Conservation (phyloP, 1,140 invertebrate genomes). For the Neomicropteryx cornuta region DNA sequence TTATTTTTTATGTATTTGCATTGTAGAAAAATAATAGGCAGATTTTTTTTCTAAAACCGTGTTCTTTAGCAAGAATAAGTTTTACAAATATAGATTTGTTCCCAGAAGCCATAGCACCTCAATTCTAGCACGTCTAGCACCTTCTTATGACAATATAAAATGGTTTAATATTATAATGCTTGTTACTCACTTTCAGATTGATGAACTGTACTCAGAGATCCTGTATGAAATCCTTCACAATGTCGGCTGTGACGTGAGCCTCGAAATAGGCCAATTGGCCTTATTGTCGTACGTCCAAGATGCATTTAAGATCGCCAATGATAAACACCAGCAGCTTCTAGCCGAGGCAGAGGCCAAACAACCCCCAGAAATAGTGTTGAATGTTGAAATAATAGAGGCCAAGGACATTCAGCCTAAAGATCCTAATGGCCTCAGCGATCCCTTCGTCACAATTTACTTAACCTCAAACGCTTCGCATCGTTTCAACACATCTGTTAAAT, state of each 20-base stretch:
- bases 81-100: too few relatives aligned
- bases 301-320: constrained; percentile 73
- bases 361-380: constrained; percentile 84
- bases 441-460: constrained; percentile 79
- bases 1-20: too few relatives aligned
- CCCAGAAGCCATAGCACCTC: too few relatives aligned
- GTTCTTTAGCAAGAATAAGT: too few relatives aligned
- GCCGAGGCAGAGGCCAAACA: constrained; percentile 61
- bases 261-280: constrained; percentile 53
- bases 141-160: background rate
- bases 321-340: constrained; percentile 57
- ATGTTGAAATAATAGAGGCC: constrained; percentile 88
- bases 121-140: background rate
- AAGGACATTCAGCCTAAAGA: constrained; percentile 90
- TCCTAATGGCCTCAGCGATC: constrained; percentile 91
- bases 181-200: constrained; percentile 52
- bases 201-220: constrained; percentile 86
- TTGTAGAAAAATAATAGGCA: too few relatives aligned
- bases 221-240: constrained; percentile 90
- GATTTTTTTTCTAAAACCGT: too few relatives aligned
- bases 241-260: constrained; percentile 65
- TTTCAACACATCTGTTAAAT: constrained; percentile 85
- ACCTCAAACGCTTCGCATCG: constrained; percentile 62
- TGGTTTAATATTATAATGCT: constrained; percentile 3
- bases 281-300: constrained; percentile 77